A percentile compares a stretch with the other conserved stretches of the same genome.
phyloP scores from a whole-genome alignment of 2,797 vertebrate genomes.

The Lepus townsendii region DNA sequence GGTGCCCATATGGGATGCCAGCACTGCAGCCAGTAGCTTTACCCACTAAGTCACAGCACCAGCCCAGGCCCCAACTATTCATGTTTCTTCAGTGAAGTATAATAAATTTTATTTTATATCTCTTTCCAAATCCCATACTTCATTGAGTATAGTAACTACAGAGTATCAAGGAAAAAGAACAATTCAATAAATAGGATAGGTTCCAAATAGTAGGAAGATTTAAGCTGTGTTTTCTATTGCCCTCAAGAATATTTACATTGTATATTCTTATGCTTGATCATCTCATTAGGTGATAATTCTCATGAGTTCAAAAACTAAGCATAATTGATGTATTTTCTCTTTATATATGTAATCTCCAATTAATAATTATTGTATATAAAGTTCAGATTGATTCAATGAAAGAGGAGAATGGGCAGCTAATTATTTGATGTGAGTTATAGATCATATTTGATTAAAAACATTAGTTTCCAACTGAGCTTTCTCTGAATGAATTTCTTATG shows the following conservation, averaged over 20 bases:
- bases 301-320: not conserved
- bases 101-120: not conserved
- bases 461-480: not conserved
- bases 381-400: not conserved
- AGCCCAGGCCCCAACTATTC: not conserved
- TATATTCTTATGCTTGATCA: not conserved
- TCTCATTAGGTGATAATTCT: not conserved
- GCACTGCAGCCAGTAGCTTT: no score
- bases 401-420: not conserved
- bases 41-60: no score
- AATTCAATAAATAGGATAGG: not conserved
- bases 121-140: not conserved
- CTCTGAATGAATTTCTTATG: conserved; percentile 37
- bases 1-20: no score
- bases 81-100: not conserved
- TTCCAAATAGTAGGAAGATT: not conserved
- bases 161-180: not conserved
- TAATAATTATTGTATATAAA: not conserved
- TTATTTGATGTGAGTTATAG: conserved; percentile 22
- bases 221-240: not conserved
- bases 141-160: not conserved
- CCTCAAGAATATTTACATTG: conserved; percentile 31
- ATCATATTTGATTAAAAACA: conserved; percentile 3
- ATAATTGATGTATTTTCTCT: not conserved
- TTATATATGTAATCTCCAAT: not conserved